These are phyloP conservation scores for Peromyscus nudipes DNA, from an alignment of 2,797 vertebrate species.

Conservation along the genomic window DNA sequence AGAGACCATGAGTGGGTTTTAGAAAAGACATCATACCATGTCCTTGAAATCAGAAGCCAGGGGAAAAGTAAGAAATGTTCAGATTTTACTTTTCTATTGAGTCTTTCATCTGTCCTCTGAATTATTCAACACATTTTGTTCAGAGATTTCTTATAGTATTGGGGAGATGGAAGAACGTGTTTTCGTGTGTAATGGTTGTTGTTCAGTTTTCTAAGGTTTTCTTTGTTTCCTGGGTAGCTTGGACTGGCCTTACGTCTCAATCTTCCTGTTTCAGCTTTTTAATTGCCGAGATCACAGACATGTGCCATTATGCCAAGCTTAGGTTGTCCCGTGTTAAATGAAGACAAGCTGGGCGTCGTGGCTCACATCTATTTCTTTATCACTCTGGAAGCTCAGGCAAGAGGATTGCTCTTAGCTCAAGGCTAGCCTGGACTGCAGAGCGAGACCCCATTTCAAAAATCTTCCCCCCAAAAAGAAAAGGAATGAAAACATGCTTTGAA, in stretches of 20 bases:
- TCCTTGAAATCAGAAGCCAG: background rate
- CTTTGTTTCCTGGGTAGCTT: background rate
- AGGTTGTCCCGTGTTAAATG: background rate
- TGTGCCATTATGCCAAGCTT: background rate
- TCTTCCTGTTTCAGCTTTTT: background rate
- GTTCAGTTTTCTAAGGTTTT: background rate
- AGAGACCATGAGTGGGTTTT: background rate
- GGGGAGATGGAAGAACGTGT: background rate
- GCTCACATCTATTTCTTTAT: background rate
- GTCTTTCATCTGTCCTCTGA: background rate
- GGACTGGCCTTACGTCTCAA: background rate
- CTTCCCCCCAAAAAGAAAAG: background rate
- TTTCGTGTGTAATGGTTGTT: background rate
- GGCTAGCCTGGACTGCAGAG: background rate
- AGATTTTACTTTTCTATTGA: constrained; percentile 37
- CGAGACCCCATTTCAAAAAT: background rate
- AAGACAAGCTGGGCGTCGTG: background rate
- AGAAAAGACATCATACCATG: background rate
- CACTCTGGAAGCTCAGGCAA: background rate
- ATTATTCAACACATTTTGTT: background rate
- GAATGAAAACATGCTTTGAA: background rate
- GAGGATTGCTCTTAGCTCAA: background rate
- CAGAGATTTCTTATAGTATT: background rate
- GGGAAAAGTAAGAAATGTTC: background rate
- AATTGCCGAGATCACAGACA: background rate